phyloP scores from a whole-genome alignment of 2,888 invertebrate species.

The Acrocera orbiculus region DNA sequence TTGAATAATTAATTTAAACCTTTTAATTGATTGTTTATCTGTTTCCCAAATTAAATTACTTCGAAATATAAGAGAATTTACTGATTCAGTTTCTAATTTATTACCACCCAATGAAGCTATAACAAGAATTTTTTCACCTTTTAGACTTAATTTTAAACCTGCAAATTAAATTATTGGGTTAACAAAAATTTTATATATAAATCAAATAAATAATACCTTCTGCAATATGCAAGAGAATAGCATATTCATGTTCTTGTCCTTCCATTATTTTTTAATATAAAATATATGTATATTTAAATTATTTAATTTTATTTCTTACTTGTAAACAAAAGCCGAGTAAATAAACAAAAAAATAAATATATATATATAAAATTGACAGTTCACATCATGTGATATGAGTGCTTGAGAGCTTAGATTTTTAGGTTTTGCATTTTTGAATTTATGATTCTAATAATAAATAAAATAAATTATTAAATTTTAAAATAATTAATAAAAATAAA shows the following conservation, averaged over 20 bases:
- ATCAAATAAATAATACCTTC: conserved; percentile 19
- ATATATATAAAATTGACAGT: too few species aligned
- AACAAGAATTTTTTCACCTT: conserved; percentile 37
- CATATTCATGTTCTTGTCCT: conserved; percentile 17
- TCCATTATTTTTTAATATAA: conserved; percentile 6
- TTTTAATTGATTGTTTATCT: conserved; percentile 48
- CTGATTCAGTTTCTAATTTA: conserved; percentile 48
- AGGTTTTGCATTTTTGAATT: too few species aligned
- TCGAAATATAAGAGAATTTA: conserved; percentile 38
- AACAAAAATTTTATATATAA: background rate
- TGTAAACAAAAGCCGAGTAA: too few species aligned
- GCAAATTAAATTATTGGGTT: conserved; percentile 11
- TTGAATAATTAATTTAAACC: too few species aligned
- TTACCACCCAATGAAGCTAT: conserved; percentile 46
- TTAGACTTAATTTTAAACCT: conserved; percentile 40
- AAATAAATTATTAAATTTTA: too few species aligned
- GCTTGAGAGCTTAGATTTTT: too few species aligned
- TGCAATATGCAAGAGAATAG: conserved; percentile 23
- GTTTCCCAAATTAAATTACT: conserved; percentile 66
- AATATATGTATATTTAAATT: too few species aligned
- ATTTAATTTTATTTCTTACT: too few species aligned
- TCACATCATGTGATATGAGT: too few species aligned
- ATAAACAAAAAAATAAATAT: too few species aligned
- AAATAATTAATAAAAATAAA: too few species aligned
- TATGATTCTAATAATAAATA: too few species aligned